phyloP scores from a whole-genome alignment of 2,797 vertebrate species.

The Cuniculus paca region DNA sequence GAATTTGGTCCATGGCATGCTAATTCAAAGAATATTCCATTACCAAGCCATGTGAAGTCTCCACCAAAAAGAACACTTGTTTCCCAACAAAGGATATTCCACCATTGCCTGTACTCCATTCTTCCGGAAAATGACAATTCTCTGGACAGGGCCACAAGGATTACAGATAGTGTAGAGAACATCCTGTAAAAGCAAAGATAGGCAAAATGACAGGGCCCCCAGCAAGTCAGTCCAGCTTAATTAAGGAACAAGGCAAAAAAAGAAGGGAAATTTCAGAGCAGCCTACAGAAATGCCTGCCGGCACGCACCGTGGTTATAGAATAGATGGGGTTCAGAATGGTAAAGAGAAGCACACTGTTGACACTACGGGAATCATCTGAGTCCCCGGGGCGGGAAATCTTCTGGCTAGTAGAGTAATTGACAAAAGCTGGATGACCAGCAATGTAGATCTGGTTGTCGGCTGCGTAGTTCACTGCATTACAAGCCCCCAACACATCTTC shows the following conservation, averaged over 20 bases:
- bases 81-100: constrained; percentile 96
- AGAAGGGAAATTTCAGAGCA: neutral
- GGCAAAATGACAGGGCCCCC: neutral
- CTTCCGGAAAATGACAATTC: constrained; percentile 98
- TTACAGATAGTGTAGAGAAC: constrained; percentile 98
- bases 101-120: constrained; percentile 99
- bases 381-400: constrained; percentile 96
- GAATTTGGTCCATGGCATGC: neutral
- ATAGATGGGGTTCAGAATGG: constrained; percentile 96
- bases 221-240: neutral
- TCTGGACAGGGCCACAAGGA: constrained; percentile 97
- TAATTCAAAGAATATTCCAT: neutral
- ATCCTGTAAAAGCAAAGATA: constrained; percentile 89
- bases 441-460: constrained; percentile 97
- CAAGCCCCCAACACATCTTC: constrained; percentile 96
- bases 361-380: constrained; percentile 95
- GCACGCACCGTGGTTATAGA: constrained; percentile 88
- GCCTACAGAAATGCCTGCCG: accelerated
- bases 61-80: neutral
- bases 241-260: neutral
- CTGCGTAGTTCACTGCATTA: constrained; percentile 96
- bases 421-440: constrained; percentile 97
- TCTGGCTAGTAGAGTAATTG: constrained; percentile 98
- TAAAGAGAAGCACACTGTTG: constrained; percentile 97
- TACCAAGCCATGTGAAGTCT: neutral